Evolutionary conservation across 2,888 invertebrate species (phyloP).

Genomic region (Achlya flavicornis): DNA sequence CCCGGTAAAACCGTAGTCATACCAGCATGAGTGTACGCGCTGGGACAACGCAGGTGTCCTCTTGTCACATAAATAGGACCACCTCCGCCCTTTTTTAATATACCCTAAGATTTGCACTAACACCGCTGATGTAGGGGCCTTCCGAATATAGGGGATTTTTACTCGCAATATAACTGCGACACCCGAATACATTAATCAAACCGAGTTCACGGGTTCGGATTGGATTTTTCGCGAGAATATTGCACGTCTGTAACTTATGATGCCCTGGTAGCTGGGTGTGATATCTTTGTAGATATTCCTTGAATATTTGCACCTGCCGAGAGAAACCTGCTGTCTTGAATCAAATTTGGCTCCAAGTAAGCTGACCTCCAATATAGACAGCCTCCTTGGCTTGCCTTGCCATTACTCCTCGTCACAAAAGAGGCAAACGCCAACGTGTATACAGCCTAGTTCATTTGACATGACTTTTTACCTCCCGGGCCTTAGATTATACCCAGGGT

Average conservation of each 20-base stretch:
- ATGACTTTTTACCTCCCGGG: too few species aligned
- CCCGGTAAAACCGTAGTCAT: constrained; percentile 14
- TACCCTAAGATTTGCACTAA: constrained; percentile 80
- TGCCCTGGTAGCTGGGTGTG: constrained; percentile 53
- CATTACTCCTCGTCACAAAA: too few species aligned
- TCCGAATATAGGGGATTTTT: constrained; percentile 59
- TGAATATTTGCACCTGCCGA: not conserved
- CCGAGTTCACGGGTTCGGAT: constrained; percentile 33
- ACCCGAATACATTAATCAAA: constrained; percentile 81
- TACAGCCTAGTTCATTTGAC: too few species aligned
- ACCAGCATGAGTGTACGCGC: constrained; percentile 35
- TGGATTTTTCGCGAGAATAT: constrained; percentile 68
- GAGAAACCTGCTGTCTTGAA: too few species aligned
- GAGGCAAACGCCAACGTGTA: too few species aligned
- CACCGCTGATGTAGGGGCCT: constrained; percentile 68
- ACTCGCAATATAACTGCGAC: constrained; percentile 76
- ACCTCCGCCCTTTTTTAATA: constrained; percentile 76
- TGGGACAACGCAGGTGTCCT: constrained; percentile 59
- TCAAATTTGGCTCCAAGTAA: too few species aligned
- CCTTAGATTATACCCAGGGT: too few species aligned
- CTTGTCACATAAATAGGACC: constrained; percentile 68
- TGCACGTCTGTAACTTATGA: constrained; percentile 70
- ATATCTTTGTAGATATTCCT: constrained; percentile 9
- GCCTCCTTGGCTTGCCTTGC: too few species aligned
- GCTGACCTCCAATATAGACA: too few species aligned